Evolutionary conservation across 64 coral and sea anemone species (phyloP).

Genomic region (Stichodactyla mertensii): DNA sequence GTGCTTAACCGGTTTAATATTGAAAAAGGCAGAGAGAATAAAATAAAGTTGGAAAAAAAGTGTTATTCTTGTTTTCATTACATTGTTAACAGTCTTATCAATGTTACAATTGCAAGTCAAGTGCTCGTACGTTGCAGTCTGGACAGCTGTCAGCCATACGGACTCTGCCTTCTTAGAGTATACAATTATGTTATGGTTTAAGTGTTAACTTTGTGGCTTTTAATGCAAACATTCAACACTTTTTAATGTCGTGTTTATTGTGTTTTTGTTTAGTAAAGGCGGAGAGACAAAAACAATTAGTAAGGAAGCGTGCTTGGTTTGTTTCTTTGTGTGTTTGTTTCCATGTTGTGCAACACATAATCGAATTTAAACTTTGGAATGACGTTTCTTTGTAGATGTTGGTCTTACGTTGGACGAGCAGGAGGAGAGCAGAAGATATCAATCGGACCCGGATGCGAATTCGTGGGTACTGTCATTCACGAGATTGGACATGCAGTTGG

Average conservation of each 20-base stretch:
- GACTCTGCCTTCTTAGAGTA: background rate
- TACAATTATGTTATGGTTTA: conserved; percentile 9
- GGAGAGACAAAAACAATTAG: conserved; percentile 2
- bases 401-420: conserved; percentile 87
- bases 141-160: conserved; percentile 8
- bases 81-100: background rate
- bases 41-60: background rate
- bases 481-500: conserved; percentile 96
- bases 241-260: conserved; percentile 11
- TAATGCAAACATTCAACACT: conserved; percentile 6
- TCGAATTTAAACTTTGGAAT: background rate
- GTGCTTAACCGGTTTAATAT: no score
- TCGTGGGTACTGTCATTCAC: conserved; percentile 90
- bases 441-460: conserved; percentile 87
- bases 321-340: background rate
- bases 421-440: conserved; percentile 86
- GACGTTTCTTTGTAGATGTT: conserved; percentile 55
- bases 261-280: conserved; percentile 22
- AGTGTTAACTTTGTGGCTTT: conserved; percentile 26
- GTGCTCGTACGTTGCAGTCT: background rate
- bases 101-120: conserved; percentile 4
- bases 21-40: background rate
- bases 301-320: conserved; percentile 1
- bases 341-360: conserved; percentile 5
- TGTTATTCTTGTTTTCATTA: background rate